Percentiles rank a stretch among this genome's conserved stretches.
These are phyloP conservation scores for Phoeniculus purpureus DNA, from an alignment of 2,797 vertebrate genomes.

Conservation along the genomic window DNA sequence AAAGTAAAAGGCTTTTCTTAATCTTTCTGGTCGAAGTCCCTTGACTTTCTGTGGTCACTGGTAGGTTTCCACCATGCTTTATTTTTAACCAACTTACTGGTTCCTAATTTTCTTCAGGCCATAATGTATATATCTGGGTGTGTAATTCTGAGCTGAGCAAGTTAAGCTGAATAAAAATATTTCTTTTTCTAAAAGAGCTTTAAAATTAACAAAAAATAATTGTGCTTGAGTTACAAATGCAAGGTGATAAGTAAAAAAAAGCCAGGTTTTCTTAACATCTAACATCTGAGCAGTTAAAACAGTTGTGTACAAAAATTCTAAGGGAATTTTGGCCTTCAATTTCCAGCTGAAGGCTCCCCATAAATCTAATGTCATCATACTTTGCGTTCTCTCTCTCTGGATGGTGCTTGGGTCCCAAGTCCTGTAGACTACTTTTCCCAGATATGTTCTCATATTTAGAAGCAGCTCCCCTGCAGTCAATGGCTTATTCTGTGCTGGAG, in stretches of 20 bases:
- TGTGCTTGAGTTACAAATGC: background rate
- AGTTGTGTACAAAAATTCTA: background rate
- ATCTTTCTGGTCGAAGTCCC: conserved; percentile 3
- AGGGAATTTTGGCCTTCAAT: background rate
- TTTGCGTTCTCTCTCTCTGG: background rate
- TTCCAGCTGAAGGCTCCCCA: background rate
- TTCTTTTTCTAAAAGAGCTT: background rate
- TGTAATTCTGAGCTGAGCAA: background rate
- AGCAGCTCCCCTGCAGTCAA: background rate
- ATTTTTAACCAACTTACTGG: conserved; percentile 16
- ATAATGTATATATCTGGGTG: background rate
- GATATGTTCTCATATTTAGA: background rate
- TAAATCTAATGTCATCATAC: background rate
- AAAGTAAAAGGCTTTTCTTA: conserved; percentile 29
- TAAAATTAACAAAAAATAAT: background rate
- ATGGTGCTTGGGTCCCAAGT: background rate
- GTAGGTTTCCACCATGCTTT: background rate
- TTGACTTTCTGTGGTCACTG: conserved; percentile 18
- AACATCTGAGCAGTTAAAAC: background rate
- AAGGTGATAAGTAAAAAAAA: background rate
- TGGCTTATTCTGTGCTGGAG: background rate
- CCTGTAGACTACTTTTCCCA: background rate
- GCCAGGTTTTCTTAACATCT: background rate
- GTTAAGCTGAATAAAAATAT: background rate
- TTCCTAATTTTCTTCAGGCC: conserved; percentile 6